These are phyloP conservation scores for Lithophane socia DNA, from an alignment of 2,888 invertebrate genomes.

Conservation along the genomic window DNA sequence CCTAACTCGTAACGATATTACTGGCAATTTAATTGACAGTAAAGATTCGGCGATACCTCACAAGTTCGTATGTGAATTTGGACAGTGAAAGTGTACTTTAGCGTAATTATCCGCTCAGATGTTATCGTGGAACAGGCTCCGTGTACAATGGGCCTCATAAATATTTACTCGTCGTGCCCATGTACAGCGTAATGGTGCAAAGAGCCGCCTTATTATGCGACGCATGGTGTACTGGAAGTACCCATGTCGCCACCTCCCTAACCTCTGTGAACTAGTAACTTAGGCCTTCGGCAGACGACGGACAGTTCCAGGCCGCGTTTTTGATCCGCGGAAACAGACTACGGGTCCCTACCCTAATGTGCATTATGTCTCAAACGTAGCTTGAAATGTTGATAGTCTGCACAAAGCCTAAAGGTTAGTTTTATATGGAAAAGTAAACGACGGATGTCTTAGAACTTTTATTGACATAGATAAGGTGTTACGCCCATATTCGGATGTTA, in stretches of 20 bases:
- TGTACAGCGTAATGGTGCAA: conserved; percentile 70
- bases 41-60: conserved; percentile 60
- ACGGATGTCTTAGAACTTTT: conserved; percentile 61
- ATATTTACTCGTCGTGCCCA: conserved; percentile 67
- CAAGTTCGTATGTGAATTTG: conserved; percentile 65
- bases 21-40: conserved; percentile 52
- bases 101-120: conserved; percentile 64
- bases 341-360: conserved; percentile 4
- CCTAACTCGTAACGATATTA: conserved; percentile 13
- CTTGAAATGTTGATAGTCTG: conserved; percentile 30
- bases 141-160: conserved; percentile 68
- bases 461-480: conserved; percentile 67
- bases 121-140: conserved; percentile 64
- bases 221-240: conserved; percentile 56
- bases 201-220: conserved; percentile 72
- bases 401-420: conserved; percentile 38
- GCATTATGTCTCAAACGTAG: conserved; percentile 13
- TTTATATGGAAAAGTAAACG: conserved; percentile 64
- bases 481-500: conserved; percentile 57
- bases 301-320: conserved; percentile 23
- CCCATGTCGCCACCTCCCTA: conserved; percentile 65
- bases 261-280: conserved; percentile 55
- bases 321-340: conserved; percentile 10
- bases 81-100: conserved; percentile 67
- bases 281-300: conserved; percentile 48